Evolutionary conservation across 2,888 invertebrate genomes (phyloP), one percentile per base, ranked within the genome.

Genomic region (Acanthosepion pharaonis): DNA sequence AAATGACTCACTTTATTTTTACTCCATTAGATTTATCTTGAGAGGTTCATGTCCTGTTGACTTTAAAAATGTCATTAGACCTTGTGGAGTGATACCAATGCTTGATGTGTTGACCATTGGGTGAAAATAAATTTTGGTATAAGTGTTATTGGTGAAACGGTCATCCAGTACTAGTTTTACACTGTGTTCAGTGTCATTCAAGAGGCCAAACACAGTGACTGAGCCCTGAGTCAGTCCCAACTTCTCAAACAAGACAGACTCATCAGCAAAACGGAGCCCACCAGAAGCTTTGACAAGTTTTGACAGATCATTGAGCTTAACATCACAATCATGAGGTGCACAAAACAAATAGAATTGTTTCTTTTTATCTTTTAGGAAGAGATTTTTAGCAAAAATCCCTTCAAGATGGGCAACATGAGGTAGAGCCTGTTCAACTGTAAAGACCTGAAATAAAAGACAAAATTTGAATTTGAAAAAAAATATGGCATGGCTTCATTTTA

Each of bases 311-410:
- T 96, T 97, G 9, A 97, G 96, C 94, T 97, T 97, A 25, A 97
- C 96, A 49, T 97, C 96, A 11, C 96, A 95, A 95, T 97, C 96
- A 95, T 97, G 97, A 9, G 96, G 95, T 1, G 97, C 97, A 94
- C 97, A 97, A 53, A 97, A 96, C 33, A 97, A 95, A 95, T 96
- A 97, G 25, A 97, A 95, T 28, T 95, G 96, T 95, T 97, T 97
- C 96, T 97, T 97, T 95, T 97, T 97, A 96, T 97, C 97, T 94
- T 95, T 96, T 49, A 97, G 95, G 95, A 97, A 97, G 6, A 97
- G 96, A 95, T 97, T 97, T 95, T 97, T 97, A 55, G 96, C 96
- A 95, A 97, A 96, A 91, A 96, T 95, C 9, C 97, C 97, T 5
- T 96, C 96, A 59, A 97, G 93, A 91, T 96, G 95, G 20, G 94